phyloP scores from a whole-genome alignment of 2,888 invertebrate genomes.

The Tetramorium bicarinatum region DNA sequence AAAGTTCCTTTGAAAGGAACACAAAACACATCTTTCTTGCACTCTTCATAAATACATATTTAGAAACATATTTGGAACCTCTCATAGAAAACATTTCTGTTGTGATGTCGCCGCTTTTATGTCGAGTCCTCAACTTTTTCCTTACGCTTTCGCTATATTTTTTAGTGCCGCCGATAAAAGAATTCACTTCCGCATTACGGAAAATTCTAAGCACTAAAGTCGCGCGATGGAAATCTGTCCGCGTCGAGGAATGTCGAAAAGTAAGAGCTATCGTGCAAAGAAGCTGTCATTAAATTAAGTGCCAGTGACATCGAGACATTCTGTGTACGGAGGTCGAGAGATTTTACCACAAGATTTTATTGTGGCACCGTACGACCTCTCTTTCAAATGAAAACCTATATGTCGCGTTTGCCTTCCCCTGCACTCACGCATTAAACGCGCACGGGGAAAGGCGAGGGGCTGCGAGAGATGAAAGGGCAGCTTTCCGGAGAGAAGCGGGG shows the following conservation, averaged over 20 bases:
- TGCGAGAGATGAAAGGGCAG: slow-evolving; percentile 48
- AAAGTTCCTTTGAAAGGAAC: background rate
- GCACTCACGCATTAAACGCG: slow-evolving; percentile 27
- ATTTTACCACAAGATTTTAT: slow-evolving; percentile 37
- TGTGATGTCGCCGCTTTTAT: background rate
- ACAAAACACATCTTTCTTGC: background rate
- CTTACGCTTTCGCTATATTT: background rate
- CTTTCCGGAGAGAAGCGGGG: slow-evolving; percentile 49
- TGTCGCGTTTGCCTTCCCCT: slow-evolving; percentile 22
- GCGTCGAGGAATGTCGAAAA: background rate
- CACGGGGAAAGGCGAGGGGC: slow-evolving; percentile 34
- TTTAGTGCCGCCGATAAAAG: background rate
- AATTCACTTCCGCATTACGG: background rate
- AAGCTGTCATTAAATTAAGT: slow-evolving; percentile 43
- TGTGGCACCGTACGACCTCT: slow-evolving; percentile 5
- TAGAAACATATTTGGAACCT: background rate
- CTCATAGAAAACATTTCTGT: background rate
- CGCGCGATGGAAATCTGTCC: too few relatives aligned
- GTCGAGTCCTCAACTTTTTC: background rate
- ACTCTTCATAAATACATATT: background rate
- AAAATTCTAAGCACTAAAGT: background rate
- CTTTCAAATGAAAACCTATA: slow-evolving; percentile 25
- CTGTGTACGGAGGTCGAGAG: background rate
- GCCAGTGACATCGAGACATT: slow-evolving; percentile 13
- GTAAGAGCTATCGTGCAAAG: background rate